These are phyloP conservation scores for Drosophila subobscura DNA, from an alignment of 1,140 invertebrate genomes.

Conservation along the genomic window DNA sequence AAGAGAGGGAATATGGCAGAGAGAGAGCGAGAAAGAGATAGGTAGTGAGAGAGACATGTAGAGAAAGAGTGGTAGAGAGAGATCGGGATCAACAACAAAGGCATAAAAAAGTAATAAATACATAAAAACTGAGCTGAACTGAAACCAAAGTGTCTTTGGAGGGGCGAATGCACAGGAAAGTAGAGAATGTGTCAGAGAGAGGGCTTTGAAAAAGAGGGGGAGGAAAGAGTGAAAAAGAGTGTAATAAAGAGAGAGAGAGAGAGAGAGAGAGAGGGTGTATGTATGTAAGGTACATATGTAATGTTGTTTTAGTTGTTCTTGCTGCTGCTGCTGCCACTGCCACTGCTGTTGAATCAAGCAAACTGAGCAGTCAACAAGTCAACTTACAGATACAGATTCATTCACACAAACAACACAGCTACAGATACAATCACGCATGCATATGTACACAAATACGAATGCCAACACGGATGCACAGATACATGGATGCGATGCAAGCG, in stretches of 20 bases:
- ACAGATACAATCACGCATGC: conserved; percentile 22
- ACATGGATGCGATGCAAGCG: conserved; percentile 33
- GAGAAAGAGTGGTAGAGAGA: conserved; percentile 2
- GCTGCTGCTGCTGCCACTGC: conserved; percentile 7
- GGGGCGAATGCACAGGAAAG: not conserved
- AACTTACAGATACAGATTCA: conserved; percentile 43
- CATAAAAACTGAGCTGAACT: not conserved
- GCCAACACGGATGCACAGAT: conserved; percentile 23
- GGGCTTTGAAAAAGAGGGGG: no score
- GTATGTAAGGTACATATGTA: conserved; percentile 31
- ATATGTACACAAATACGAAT: not conserved
- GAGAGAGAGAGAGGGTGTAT: conserved; percentile 9
- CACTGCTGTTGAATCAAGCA: conserved; percentile 35
- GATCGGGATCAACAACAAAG: conserved; percentile 17
- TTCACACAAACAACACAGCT: conserved; percentile 25
- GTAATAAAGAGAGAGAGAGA: conserved; percentile 10
- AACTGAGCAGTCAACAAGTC: conserved; percentile 69
- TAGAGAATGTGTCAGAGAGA: not conserved
- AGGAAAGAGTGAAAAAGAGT: not conserved
- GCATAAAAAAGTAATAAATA: conserved; percentile 19
- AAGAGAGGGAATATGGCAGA: no score
- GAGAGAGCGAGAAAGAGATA: conserved; percentile 9
- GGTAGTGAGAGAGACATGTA: not conserved
- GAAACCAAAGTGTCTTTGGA: not conserved
- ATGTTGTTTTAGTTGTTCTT: conserved; percentile 50